Conservation (phyloP, 2,888 invertebrate genomes). For the Diarsia mendica region DNA sequence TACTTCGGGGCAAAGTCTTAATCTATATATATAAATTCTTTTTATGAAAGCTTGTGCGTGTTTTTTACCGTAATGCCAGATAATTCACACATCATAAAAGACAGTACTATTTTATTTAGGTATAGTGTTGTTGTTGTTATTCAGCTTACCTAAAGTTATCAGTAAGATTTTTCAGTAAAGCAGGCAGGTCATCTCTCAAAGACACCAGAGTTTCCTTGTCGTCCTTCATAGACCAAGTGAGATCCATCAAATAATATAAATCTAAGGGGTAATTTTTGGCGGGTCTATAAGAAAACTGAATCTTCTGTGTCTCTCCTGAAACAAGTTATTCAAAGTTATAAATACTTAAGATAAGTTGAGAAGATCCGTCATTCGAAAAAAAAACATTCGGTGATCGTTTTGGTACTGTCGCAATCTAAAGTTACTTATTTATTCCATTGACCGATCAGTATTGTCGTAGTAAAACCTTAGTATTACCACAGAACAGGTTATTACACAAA, state of each 20-base stretch:
- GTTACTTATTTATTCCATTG: not conserved
- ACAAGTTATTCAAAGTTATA: not conserved
- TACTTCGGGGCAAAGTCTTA: too few species aligned
- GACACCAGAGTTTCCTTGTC: slow-evolving; percentile 95
- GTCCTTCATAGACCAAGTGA: slow-evolving; percentile 97
- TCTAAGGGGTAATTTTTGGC: slow-evolving; percentile 96
- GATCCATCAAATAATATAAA: slow-evolving; percentile 97
- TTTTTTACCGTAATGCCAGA: not conserved
- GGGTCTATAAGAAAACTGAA: slow-evolving; percentile 92
- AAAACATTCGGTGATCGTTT: not conserved
- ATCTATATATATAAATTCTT: too few species aligned
- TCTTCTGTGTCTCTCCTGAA: slow-evolving; percentile 90
- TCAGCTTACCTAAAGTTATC: slow-evolving; percentile 92
- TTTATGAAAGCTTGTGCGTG: not conserved
- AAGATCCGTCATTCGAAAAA: not conserved
- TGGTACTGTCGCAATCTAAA: not conserved
- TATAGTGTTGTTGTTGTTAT: not conserved
- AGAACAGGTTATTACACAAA: not conserved
- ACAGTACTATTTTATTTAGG: not conserved
- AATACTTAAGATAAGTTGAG: not conserved
- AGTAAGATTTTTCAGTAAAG: slow-evolving; percentile 91
- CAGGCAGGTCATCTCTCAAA: slow-evolving; percentile 91
- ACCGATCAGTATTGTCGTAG: not conserved
- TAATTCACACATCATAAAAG: not conserved
- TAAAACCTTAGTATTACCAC: not conserved